Base-by-base conservation (phyloP, 2,888 invertebrate species). In the Acleris sparsana region DNA sequence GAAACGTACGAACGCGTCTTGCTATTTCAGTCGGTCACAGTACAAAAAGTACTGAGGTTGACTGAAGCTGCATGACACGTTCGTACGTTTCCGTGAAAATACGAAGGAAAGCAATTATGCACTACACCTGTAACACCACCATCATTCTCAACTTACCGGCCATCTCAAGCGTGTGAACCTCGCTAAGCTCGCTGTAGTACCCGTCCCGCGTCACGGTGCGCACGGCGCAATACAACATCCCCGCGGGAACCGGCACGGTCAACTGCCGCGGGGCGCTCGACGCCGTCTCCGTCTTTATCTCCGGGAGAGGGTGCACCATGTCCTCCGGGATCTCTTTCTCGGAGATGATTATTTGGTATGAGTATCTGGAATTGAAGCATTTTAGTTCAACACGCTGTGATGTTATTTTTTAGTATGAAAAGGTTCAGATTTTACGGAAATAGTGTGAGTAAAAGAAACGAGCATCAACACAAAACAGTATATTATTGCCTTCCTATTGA, bases 331-430 rank as follows among this genome's bases (percentile, higher is more conserved):
- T 89, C 77, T 93, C 93, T 58, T 87, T 87, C 22, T 86, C 80
- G 1, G 94, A 94, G 0, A 97, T 93, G 67, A 96, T 86, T 16
- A 97, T 89, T 82, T 96, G 94, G 79, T 95, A 97, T 68, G 92
- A 82, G 69, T 80, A 75, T 44, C 92, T 92, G 79, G 6, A 62
- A 46, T 46, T 17, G 3, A 39, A 39, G 11, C 33, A 33, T n/a
- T 44, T 6, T n/a, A 17, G 29, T 29, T 3, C n/a, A 11, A 3
- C 5, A 1, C 13, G 53, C 20, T 49, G 49, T 49, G 9, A 5
- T 3, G 1, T 13, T 13, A 11, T 39, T 39, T 39, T 11, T 11
- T 33, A 11, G 11, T 11, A 33, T 33, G 9, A 11, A 11, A 33
- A 3, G 33, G 33, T 3, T 1, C 11, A 33, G 33, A 11, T 11